phyloP scores from a whole-genome alignment of 2,888 invertebrate genomes.

The Xestia xanthographa region DNA sequence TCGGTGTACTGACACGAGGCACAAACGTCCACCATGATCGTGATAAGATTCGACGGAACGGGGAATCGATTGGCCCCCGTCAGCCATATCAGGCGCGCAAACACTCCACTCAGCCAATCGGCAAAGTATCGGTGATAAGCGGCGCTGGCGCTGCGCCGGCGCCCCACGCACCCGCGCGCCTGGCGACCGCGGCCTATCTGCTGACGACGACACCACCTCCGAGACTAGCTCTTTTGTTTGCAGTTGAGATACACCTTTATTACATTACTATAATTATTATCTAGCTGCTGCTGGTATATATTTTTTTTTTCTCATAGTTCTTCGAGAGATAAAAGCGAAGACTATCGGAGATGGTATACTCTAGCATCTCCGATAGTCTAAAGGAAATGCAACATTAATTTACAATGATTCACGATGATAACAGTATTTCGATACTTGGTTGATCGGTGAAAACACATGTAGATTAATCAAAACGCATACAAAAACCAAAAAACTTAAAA shows the following conservation, averaged over 20 bases:
- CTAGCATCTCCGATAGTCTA: too few relatives aligned
- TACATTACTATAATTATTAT: slow-evolving; percentile 84
- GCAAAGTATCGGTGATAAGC: slow-evolving; percentile 83
- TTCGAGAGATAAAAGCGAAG: not conserved
- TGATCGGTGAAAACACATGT: not conserved
- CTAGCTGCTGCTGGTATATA: slow-evolving; percentile 78
- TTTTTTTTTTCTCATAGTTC: slow-evolving; percentile 74
- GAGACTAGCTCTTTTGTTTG: slow-evolving; percentile 82
- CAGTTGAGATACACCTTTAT: slow-evolving; percentile 87
- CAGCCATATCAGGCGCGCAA: slow-evolving; percentile 84
- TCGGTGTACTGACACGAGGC: slow-evolving; percentile 87
- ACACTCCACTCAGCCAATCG: slow-evolving; percentile 89
- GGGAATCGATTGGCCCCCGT: slow-evolving; percentile 88
- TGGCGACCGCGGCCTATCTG: slow-evolving; percentile 78
- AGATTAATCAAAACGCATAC: not conserved
- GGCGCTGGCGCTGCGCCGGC: slow-evolving; percentile 66
- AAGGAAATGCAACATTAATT: slow-evolving; percentile 20
- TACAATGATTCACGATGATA: slow-evolving; percentile 39
- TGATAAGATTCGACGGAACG: slow-evolving; percentile 87
- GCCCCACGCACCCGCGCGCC: slow-evolving; percentile 60
- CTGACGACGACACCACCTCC: slow-evolving; percentile 77
- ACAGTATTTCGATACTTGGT: slow-evolving; percentile 17
- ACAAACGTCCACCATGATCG: slow-evolving; percentile 87
- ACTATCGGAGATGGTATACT: not conserved
- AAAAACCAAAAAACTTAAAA: not conserved